phyloP scores from a whole-genome alignment of 2,113 vertebrate genomes.

The Oplegnathus fasciatus region DNA sequence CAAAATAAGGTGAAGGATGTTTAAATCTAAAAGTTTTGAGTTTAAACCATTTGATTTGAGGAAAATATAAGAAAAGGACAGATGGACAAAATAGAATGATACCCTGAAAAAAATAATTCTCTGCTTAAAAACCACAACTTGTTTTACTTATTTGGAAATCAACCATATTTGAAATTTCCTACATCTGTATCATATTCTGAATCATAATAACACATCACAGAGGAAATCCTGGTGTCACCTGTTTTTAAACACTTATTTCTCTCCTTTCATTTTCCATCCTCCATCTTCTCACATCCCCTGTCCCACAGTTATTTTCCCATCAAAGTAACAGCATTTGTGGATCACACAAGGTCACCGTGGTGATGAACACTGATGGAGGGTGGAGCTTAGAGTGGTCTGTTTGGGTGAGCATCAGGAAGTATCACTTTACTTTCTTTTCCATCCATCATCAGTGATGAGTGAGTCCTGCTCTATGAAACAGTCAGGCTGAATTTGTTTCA shows the following conservation, averaged over 20 bases:
- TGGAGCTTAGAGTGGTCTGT: neutral
- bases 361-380: neutral
- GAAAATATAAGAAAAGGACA: neutral
- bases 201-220: neutral
- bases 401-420: constrained; percentile 10
- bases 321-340: constrained; percentile 3
- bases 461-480: neutral
- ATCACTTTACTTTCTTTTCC: neutral
- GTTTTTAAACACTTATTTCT: neutral
- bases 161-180: neutral
- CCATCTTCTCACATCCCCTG: constrained; percentile 49
- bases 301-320: constrained; percentile 74
- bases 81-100: neutral
- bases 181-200: neutral
- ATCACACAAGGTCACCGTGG: neutral
- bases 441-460: neutral
- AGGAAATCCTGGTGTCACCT: neutral
- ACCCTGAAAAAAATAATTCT: neutral
- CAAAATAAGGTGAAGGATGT: neutral
- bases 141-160: neutral
- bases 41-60: neutral
- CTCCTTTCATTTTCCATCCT: neutral
- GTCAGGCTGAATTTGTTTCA: neutral
- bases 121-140: neutral
- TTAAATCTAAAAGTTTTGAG: neutral